Conservation (phyloP, 2,797 vertebrate genomes). For the Halcyon smyrnensis region DNA sequence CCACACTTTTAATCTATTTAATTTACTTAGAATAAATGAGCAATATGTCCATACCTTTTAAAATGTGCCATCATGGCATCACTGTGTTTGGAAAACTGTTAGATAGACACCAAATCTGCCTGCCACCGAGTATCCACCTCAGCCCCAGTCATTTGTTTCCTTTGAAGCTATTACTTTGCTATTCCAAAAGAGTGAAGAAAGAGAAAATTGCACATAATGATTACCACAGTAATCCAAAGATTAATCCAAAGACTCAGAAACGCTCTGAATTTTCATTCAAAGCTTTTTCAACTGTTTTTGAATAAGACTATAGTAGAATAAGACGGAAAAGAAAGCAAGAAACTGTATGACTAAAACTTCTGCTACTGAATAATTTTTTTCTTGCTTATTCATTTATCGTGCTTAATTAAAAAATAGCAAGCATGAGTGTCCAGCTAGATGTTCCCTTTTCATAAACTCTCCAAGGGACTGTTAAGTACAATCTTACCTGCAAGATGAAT, state of each 20-base stretch:
- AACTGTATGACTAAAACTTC: background rate
- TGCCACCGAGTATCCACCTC: background rate
- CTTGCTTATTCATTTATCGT: background rate
- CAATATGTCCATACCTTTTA: background rate
- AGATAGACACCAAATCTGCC: background rate
- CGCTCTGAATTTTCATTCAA: background rate
- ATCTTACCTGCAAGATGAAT: background rate
- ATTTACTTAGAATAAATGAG: background rate
- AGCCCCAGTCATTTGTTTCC: background rate
- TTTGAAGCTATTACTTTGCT: background rate
- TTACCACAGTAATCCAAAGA: background rate
- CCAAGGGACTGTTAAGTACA: background rate
- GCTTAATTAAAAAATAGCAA: background rate
- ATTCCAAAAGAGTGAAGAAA: background rate
- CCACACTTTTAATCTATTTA: background rate
- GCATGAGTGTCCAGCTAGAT: background rate
- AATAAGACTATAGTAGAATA: background rate
- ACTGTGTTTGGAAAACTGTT: background rate
- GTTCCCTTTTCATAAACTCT: background rate
- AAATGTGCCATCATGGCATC: background rate
- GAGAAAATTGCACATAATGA: background rate
- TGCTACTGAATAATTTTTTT: background rate
- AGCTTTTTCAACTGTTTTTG: background rate
- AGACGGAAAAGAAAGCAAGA: background rate
- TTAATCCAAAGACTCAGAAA: background rate